Evolutionary conservation across 2,797 vertebrate species (phyloP).

Genomic region (Pseudochromis fuscus): DNA sequence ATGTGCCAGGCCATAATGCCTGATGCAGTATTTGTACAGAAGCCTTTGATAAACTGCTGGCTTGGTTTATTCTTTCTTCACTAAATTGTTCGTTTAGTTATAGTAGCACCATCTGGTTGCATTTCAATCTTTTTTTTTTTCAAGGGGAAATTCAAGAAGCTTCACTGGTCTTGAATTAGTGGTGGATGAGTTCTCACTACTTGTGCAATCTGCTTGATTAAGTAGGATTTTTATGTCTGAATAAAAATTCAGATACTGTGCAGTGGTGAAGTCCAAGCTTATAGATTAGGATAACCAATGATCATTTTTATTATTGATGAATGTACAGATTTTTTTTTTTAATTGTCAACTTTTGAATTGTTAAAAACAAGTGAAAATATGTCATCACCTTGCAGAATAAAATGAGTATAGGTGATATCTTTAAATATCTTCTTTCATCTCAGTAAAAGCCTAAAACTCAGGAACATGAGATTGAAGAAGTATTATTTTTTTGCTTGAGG

Average conservation of each 20-base stretch:
- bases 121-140: conserved; percentile 12
- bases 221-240: background rate
- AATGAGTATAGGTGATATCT: no score
- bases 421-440: no score
- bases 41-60: conserved; percentile 31
- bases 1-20: conserved; percentile 25
- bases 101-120: conserved; percentile 27
- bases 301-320: background rate
- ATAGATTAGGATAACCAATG: background rate
- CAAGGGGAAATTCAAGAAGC: conserved; percentile 15
- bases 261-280: background rate
- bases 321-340: background rate
- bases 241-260: conserved; percentile 1
- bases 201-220: conserved; percentile 29
- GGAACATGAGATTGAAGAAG: background rate
- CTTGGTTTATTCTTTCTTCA: conserved; percentile 21
- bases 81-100: conserved; percentile 4
- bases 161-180: conserved; percentile 7
- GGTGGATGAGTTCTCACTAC: conserved; percentile 17
- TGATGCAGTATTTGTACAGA: conserved; percentile 38
- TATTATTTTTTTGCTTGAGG: background rate
- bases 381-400: no score
- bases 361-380: no score
- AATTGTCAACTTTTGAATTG: no score
- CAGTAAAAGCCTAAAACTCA: no score